Conservation (phyloP, 2,113 vertebrate genomes). For the Zosterops pallidus region DNA sequence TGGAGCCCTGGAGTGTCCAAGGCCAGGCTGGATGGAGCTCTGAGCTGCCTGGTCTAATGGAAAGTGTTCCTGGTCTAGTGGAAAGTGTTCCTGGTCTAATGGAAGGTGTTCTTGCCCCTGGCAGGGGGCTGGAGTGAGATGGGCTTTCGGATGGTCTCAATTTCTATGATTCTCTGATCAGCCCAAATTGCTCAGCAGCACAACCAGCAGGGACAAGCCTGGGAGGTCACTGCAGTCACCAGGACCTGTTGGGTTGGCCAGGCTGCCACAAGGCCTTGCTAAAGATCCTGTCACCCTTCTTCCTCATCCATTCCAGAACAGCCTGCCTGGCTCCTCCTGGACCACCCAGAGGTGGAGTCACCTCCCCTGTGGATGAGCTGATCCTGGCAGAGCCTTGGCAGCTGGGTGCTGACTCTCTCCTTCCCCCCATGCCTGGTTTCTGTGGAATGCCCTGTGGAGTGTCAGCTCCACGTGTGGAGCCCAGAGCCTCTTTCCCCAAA, state of each 20-base stretch:
- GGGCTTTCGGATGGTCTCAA: neutral
- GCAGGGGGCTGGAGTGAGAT: neutral
- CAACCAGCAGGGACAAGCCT: neutral
- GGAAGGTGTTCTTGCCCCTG: neutral
- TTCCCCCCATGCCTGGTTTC: neutral
- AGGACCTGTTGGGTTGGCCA: accelerated
- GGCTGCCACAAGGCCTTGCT: neutral
- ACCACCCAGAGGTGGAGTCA: accelerated
- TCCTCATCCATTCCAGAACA: accelerated
- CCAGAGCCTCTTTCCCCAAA: neutral
- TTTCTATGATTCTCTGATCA: neutral
- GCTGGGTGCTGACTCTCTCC: neutral
- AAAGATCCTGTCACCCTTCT: accelerated
- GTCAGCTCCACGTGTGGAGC: neutral
- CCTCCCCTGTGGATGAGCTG: accelerated
- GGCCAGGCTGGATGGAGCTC: neutral
- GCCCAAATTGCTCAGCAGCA: accelerated
- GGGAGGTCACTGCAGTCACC: neutral
- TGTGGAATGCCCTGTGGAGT: neutral
- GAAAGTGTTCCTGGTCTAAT: accelerated
- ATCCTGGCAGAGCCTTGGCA: accelerated
- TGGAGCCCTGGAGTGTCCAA: neutral
- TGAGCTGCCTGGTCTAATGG: neutral
- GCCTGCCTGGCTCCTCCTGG: neutral
- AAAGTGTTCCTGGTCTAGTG: too few relatives aligned